Base-by-base conservation (phyloP, 1,140 invertebrate genomes). In the Nymphalis io region DNA sequence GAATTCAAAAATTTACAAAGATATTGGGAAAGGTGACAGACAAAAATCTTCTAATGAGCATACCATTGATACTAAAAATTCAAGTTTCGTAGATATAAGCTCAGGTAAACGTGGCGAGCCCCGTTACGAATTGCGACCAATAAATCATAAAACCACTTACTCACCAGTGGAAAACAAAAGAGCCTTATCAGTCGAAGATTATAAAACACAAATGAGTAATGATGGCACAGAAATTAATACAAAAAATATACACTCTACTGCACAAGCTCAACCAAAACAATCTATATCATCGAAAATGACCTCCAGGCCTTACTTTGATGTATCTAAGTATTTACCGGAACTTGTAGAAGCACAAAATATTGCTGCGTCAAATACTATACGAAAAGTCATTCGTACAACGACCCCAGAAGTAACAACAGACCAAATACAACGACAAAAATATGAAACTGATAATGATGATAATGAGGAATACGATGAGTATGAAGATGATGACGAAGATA, bases 11-110 rank as follows among this genome's bases (percentile, higher is more conserved):
- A 53, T 72, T 15, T 92, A 92, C 60, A 88, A 88, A 79, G 85
- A 91, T 70, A 90, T 92, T 48, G 84, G 83, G 4, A 85, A 77
- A 80, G 83, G 80, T 69, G 86, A 88, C 16, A 81, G 86, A 71
- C 76, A 78, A 77, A 74, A 65, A 44, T n/a, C 60, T 23, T 5
- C n/a, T 42, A 72, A 66, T 64, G 68, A 67, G 21, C 70, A 70
- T 15, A 53, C 58, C 53, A 79, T 75, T 64, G 74, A 74, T 57
- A 44, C 65, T n/a, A 67, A 60, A 48, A 65, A 77, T 53, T n/a
- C 73, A 33, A 80, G 63, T 46, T 82, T 89, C 76, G 63, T 89
- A 40, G 83, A 91, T 77, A 80, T 87, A 0, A 90, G 76, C 68
- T 42, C 76, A 23, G 87, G 89, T 75, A 53, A 78, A 58, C 80